Percentiles rank a stretch among this genome's conserved stretches.
phyloP scores from a whole-genome alignment of 1,140 invertebrate genomes.

The Drosophila elegans region DNA sequence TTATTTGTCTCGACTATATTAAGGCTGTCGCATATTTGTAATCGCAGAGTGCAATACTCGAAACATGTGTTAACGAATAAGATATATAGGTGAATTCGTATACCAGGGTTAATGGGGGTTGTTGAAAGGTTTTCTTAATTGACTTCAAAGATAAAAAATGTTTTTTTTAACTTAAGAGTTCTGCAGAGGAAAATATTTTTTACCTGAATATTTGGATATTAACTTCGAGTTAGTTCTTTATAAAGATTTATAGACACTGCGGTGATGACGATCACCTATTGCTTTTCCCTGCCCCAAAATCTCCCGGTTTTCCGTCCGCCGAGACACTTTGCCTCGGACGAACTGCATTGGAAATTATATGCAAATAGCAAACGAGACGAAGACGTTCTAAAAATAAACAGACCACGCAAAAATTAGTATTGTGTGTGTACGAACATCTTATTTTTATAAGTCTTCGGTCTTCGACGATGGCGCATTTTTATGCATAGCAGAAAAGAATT shows the following conservation, averaged over 20 bases:
- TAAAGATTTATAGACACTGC: slow-evolving; percentile 15
- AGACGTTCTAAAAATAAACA: slow-evolving; percentile 68
- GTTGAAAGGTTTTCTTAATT: too few relatives aligned
- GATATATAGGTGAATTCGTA: slow-evolving; percentile 11
- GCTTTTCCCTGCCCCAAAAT: slow-evolving; percentile 12
- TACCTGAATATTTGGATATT: too few relatives aligned
- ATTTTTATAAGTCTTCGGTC: slow-evolving; percentile 63
- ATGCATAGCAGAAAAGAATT: slow-evolving; percentile 67
- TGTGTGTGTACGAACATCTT: slow-evolving; percentile 55
- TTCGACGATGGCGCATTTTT: slow-evolving; percentile 61
- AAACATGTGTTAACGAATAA: slow-evolving; percentile 55
- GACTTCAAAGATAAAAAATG: too few relatives aligned
- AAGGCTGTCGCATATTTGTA: slow-evolving; percentile 39
- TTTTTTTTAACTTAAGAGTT: too few relatives aligned
- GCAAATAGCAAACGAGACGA: slow-evolving; percentile 54
- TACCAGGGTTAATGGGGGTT: slow-evolving; percentile 8
- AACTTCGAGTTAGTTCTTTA: too few relatives aligned
- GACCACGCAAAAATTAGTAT: slow-evolving; percentile 60
- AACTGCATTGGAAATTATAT: slow-evolving; percentile 79
- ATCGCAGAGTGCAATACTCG: slow-evolving; percentile 59
- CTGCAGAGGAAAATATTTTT: too few relatives aligned
- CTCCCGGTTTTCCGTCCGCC: neutral
- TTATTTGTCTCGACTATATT: slow-evolving; percentile 42
- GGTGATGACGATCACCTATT: slow-evolving; percentile 40
- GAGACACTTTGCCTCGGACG: slow-evolving; percentile 27